phyloP scores from a whole-genome alignment of 2,888 invertebrate genomes.

The Tiliacea citrago region DNA sequence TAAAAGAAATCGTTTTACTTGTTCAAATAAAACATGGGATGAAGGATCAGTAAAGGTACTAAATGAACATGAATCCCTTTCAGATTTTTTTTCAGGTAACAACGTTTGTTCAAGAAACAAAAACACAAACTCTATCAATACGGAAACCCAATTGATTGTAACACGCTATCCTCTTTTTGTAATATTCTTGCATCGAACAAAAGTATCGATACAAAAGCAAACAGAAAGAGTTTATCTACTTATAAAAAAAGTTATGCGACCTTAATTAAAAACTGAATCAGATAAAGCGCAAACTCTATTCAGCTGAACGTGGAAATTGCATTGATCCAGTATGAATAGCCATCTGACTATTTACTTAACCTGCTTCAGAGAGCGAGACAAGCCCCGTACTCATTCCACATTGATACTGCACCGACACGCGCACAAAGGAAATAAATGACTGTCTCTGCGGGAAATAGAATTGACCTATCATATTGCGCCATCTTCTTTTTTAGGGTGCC shows the following conservation, averaged over 20 bases:
- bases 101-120: conserved; percentile 17
- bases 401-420: conserved; percentile 72
- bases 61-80: no score
- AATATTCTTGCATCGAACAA: conserved; percentile 13
- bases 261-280: conserved; percentile 84
- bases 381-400: conserved; percentile 76
- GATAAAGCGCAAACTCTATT: conserved; percentile 80
- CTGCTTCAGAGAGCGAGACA: conserved; percentile 81
- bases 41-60: neutral
- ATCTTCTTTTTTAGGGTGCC: conserved; percentile 68
- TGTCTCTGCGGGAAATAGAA: conserved; percentile 76
- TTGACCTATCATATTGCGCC: conserved; percentile 71
- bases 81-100: neutral
- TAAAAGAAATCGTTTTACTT: neutral
- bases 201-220: conserved; percentile 43
- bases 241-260: conserved; percentile 66
- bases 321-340: conserved; percentile 79
- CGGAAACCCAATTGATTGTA: conserved; percentile 24
- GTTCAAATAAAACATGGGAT: neutral
- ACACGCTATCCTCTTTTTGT: conserved; percentile 16
- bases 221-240: conserved; percentile 35
- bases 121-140: conserved; percentile 16
- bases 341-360: conserved; percentile 87
- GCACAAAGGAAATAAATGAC: conserved; percentile 83
- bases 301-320: conserved; percentile 77